A percentile compares a stretch with the other conserved stretches of the same genome.
Evolutionary conservation across 2,888 invertebrate genomes (phyloP).

Genomic region (Resseliella maxima): DNA sequence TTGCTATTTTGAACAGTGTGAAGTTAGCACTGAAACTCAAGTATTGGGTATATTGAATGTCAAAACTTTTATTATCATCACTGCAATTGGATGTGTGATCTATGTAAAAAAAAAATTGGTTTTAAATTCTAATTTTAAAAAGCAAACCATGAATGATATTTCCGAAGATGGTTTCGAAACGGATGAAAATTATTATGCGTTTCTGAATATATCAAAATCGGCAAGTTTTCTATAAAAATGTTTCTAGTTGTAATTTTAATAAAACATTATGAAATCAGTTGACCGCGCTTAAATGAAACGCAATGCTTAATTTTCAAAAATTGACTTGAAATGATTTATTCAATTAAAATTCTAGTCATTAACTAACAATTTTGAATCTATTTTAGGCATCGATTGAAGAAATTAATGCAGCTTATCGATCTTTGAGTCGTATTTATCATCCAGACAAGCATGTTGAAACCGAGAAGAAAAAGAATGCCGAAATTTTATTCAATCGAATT

Average conservation of each 20-base stretch:
- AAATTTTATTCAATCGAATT: constrained; percentile 90
- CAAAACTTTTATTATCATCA: neutral
- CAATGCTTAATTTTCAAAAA: neutral
- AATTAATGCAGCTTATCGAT: constrained; percentile 92
- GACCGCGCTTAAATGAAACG: neutral
- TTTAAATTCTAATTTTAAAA: neutral
- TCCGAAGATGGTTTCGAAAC: constrained; percentile 74
- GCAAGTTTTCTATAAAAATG: neutral
- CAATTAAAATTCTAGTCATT: too few relatives aligned
- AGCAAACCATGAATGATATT: constrained; percentile 73
- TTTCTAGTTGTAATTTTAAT: neutral
- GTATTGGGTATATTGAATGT: constrained; percentile 29
- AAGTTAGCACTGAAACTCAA: neutral
- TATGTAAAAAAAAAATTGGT: neutral
- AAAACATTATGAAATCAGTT: constrained; percentile 53
- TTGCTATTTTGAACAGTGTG: neutral
- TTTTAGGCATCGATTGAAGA: constrained; percentile 90
- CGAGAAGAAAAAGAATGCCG: constrained; percentile 86
- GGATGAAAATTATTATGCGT: constrained; percentile 89
- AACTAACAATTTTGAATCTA: constrained; percentile 59
- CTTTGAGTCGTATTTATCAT: constrained; percentile 92
- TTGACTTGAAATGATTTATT: neutral
- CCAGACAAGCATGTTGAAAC: constrained; percentile 95
- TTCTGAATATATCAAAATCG: constrained; percentile 70
- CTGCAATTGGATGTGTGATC: constrained; percentile 6